phyloP scores from a whole-genome alignment of 2,113 vertebrate species.

The Psittacara wagleri region DNA sequence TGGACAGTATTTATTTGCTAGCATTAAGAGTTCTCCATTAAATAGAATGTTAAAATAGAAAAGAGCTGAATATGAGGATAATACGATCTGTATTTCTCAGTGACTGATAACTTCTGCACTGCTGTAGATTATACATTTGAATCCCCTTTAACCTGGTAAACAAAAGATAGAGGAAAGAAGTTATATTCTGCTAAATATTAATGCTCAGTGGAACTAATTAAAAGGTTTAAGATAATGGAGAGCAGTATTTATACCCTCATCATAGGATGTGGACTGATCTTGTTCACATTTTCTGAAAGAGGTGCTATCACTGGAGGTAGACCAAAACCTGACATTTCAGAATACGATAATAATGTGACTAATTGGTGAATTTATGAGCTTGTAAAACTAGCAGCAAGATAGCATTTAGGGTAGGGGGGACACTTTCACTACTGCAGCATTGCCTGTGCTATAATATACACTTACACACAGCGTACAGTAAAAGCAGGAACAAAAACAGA shows the following conservation, averaged over 20 bases:
- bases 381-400: background rate
- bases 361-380: background rate
- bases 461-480: fast-evolving
- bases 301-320: background rate
- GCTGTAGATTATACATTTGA: background rate
- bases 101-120: background rate
- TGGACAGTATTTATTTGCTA: background rate
- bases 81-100: background rate
- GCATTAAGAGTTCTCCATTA: background rate
- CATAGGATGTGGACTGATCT: background rate
- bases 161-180: background rate
- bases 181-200: background rate
- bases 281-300: background rate
- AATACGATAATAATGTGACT: background rate
- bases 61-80: background rate
- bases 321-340: background rate
- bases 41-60: background rate
- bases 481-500: background rate
- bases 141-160: background rate
- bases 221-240: background rate
- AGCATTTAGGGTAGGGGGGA: background rate
- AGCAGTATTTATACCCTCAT: background rate
- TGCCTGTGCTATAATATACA: background rate
- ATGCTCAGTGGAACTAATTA: background rate
- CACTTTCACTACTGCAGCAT: background rate